Conservation (phyloP, 2,113 vertebrate genomes). For the Merops nubicus region DNA sequence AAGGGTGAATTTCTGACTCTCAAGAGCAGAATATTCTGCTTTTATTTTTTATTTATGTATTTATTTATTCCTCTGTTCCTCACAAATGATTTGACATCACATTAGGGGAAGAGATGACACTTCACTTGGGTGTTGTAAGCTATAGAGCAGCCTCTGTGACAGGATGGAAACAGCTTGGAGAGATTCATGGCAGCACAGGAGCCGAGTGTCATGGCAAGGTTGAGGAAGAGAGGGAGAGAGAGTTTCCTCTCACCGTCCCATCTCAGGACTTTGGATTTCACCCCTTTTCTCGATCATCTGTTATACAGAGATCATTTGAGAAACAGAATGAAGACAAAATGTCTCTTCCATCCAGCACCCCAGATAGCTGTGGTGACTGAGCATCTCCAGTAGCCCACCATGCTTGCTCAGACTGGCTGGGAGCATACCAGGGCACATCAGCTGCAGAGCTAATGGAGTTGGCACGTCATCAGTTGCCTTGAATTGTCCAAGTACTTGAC, state of each 20-base stretch:
- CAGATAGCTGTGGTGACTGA: neutral
- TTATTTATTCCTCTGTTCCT: neutral
- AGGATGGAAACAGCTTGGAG: neutral
- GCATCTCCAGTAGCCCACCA: neutral
- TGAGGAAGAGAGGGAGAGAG: neutral
- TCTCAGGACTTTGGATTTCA: neutral
- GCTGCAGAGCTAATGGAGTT: neutral
- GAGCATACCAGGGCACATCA: neutral
- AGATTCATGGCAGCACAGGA: neutral
- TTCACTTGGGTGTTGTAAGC: neutral
- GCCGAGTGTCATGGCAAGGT: neutral
- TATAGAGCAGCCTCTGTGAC: neutral
- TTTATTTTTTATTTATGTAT: too few relatives aligned
- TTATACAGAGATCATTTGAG: neutral
- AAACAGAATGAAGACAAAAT: neutral
- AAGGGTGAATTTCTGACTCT: neutral
- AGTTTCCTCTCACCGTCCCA: neutral
- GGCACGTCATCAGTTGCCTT: neutral
- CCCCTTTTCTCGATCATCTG: neutral
- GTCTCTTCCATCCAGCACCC: neutral
- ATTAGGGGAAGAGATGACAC: neutral
- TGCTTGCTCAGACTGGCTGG: neutral
- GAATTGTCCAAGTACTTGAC: neutral
- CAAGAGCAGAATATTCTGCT: neutral
- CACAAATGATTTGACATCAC: neutral